Conservation (phyloP, 1,140 invertebrate species). For the Ganaspis sp. region DNA sequence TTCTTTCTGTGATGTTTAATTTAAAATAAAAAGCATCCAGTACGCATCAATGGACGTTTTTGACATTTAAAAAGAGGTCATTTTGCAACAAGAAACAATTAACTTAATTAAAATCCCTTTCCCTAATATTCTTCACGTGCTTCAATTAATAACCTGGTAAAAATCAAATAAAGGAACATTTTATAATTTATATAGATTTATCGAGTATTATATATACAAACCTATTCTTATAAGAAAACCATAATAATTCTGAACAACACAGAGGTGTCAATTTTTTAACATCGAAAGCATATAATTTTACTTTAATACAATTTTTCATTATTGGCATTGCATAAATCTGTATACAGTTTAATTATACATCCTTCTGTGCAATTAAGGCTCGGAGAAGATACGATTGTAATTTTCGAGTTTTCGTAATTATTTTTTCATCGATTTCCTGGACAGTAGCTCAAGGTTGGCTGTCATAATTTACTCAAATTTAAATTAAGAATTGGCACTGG, state of each 20-base stretch:
- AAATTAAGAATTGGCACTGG: not conserved
- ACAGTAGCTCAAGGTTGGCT: not conserved
- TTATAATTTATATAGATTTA: not conserved
- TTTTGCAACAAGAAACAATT: not conserved
- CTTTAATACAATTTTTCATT: not conserved
- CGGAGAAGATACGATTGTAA: not conserved
- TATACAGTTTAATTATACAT: slow-evolving; percentile 21
- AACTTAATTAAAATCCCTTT: not conserved
- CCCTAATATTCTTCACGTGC: not conserved
- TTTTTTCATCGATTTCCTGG: not conserved
- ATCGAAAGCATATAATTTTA: slow-evolving; percentile 18
- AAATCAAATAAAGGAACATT: not conserved
- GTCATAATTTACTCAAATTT: slow-evolving; percentile 17
- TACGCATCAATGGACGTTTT: not conserved
- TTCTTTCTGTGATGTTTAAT: too few species aligned
- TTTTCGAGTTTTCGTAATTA: not conserved
- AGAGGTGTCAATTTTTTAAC: not conserved
- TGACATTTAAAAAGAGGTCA: slow-evolving; percentile 8
- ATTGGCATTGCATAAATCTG: slow-evolving; percentile 13
- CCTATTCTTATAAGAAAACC: too few species aligned
- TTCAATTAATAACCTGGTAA: not conserved
- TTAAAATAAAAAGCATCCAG: not conserved
- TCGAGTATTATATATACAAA: too few species aligned
- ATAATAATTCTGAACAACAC: not conserved
- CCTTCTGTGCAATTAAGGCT: not conserved